Base-by-base conservation (phyloP, 1,140 invertebrate genomes). In the Drosophila littoralis region DNA sequence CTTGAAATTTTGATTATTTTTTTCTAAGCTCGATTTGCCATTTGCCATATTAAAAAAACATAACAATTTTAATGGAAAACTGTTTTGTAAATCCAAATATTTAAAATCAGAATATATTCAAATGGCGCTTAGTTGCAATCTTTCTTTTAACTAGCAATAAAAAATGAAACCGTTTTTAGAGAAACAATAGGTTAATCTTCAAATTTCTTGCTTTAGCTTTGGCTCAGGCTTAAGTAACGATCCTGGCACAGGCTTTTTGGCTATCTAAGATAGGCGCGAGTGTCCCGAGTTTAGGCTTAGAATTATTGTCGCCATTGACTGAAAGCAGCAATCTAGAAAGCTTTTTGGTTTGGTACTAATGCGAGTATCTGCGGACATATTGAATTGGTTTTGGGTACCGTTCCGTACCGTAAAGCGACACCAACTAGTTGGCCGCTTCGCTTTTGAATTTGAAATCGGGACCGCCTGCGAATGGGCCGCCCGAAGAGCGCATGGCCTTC, bases 401-500 rank as follows among this genome's bases (percentile, higher is more conserved):
- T 33, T n/a, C 1, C 4, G 13, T 52, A 28, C 32, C 33, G 32
- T 33, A 3, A 7, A 10, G 40, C 40, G 32, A 45, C 28, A 7
- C 42, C 38, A 72, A 79, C 82, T 89, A 89, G 78, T 76, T 76
- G 43, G 75, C 73, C 55, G 84, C 71, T 75, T 91, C 91, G 75
- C 83, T 86, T 58, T 91, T 92, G 91, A 88, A 92, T 84, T 92
- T 92, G 33, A 83, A 92, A 54, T 92, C 92, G 8, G 92, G 88
- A 0, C 91, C 82, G 65, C 91, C 91, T 45, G 91, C 83, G 55
- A 92, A 92, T 12, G 91, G 92, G 12, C 94, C 94, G 81, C 94
- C 94, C 75, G 95, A 95, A 94, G 96, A 96, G 77, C 96, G 96
- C 67, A 97, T 94, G 40, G 95, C 95, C 92, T 97, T 97, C 94